A percentile compares a stretch with the other conserved stretches of the same genome.
Conservation (phyloP, 2,113 vertebrate species). For the Chiloscyllium plagiosum region DNA sequence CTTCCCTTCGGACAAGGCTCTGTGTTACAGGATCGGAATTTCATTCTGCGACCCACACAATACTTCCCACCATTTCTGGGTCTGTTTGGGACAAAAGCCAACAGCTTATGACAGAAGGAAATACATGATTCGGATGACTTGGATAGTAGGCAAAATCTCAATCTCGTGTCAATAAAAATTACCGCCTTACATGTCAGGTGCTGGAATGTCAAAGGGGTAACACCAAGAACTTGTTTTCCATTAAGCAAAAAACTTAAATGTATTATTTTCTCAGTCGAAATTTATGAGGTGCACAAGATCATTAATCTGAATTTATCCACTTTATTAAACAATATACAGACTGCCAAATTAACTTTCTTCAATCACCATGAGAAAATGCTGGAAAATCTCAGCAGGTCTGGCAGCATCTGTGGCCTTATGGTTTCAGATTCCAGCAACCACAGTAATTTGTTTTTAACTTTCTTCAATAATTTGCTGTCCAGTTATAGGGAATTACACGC, state of each 20-base stretch:
- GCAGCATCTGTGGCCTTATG: too few species aligned
- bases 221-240: background rate
- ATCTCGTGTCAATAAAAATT: background rate
- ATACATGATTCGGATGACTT: too few species aligned
- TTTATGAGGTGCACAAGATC: background rate
- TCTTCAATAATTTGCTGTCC: background rate
- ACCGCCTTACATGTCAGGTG: background rate
- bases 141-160: background rate
- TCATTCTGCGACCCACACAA: slow-evolving; percentile 92
- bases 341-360: background rate
- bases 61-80: slow-evolving; percentile 86
- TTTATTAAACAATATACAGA: background rate
- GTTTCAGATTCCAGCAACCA: too few species aligned
- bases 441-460: background rate
- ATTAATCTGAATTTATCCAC: background rate
- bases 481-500: background rate
- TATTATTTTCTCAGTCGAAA: background rate
- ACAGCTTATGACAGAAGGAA: background rate
- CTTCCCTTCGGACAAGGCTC: slow-evolving; percentile 80
- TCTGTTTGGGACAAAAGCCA: slow-evolving; percentile 50
- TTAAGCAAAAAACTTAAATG: background rate
- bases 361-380: too few species aligned
- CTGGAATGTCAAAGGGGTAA: background rate
- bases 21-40: slow-evolving; percentile 92
- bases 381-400: too few species aligned